Percentiles rank a stretch among this genome's conserved stretches.
These are phyloP conservation scores for Gymnobelideus leadbeateri DNA, from an alignment of 2,113 vertebrate species.

Conservation along the genomic window DNA sequence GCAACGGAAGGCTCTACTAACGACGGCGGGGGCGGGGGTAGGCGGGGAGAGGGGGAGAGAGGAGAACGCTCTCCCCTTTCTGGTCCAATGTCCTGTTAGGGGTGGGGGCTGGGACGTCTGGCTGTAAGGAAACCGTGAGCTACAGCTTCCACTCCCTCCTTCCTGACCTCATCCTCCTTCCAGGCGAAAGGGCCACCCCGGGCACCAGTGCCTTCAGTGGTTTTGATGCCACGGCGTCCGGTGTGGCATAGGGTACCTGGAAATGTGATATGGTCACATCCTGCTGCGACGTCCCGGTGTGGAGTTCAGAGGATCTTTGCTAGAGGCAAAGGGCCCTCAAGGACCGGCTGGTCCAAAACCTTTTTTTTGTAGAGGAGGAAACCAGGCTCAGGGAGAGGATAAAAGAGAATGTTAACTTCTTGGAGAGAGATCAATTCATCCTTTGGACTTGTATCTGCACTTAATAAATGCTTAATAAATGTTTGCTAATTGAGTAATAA, in stretches of 20 bases:
- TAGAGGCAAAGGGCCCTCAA: background rate
- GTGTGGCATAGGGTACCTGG: too few relatives aligned
- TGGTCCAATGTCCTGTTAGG: background rate
- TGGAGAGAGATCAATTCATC: background rate
- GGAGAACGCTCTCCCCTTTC: background rate
- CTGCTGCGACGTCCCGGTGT: background rate
- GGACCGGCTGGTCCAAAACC: background rate
- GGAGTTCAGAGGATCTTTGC: background rate
- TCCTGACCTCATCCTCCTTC: background rate
- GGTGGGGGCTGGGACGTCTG: background rate
- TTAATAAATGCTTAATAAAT: background rate
- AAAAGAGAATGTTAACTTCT: background rate
- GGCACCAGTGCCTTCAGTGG: background rate
- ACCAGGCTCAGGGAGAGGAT: background rate
- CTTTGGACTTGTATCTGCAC: background rate
- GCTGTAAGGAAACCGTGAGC: too few relatives aligned
- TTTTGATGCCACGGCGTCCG: background rate
- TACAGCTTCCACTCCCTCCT: background rate
- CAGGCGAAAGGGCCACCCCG: background rate
- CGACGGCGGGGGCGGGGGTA: background rate
- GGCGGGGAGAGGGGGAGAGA: background rate
- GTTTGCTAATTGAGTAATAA: background rate
- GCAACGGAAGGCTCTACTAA: constrained; percentile 14
- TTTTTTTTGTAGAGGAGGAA: background rate
- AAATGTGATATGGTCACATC: too few relatives aligned